Evolutionary conservation across 2,797 vertebrate genomes (phyloP).

Genomic region (Psittacula derbiana): DNA sequence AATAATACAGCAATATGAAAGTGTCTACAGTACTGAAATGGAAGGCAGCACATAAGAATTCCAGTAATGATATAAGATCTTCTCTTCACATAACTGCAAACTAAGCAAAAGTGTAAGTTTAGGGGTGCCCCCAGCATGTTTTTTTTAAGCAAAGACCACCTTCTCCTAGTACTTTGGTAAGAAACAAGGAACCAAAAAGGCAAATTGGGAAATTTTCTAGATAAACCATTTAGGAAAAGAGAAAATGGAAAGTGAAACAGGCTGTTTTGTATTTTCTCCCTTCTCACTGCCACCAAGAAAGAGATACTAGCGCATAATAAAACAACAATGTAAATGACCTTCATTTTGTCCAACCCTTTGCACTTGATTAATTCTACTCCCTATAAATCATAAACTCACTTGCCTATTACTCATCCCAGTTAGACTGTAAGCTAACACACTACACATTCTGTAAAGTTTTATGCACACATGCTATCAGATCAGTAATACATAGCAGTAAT

Average conservation of each 20-base stretch:
- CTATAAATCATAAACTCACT: not conserved
- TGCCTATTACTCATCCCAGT: not conserved
- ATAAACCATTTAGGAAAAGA: not conserved
- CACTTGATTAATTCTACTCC: not conserved
- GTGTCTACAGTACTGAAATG: not conserved
- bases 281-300: not conserved
- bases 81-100: not conserved
- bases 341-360: not conserved
- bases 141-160: not conserved
- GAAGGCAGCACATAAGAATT: not conserved
- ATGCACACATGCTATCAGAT: not conserved
- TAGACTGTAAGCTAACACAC: not conserved
- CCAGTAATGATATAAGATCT: not conserved
- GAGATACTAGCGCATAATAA: not conserved
- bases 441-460: not conserved
- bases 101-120: not conserved
- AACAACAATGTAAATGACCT: not conserved
- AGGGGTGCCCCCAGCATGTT: not conserved
- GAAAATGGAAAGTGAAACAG: not conserved
- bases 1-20: not conserved
- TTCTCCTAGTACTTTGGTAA: not conserved
- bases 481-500: not conserved
- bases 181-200: not conserved
- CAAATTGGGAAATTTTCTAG: not conserved
- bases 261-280: not conserved